A percentile compares a stretch with the other conserved stretches of the same genome.
phyloP scores from a whole-genome alignment of 2,888 invertebrate genomes.

The Cerastis leucographa region DNA sequence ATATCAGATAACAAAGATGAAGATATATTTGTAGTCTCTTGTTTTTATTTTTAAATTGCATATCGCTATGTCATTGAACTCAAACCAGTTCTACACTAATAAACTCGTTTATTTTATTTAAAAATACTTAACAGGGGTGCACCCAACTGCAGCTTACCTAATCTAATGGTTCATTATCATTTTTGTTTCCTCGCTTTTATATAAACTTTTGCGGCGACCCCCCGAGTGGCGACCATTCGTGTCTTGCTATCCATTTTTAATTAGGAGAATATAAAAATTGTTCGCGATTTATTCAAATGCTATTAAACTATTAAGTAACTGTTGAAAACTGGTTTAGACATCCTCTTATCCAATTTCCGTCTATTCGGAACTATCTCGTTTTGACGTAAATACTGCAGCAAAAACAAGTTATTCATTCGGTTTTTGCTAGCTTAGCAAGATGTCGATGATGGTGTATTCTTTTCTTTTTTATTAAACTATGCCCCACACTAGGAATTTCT shows the following conservation, averaged over 20 bases:
- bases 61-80: not conserved
- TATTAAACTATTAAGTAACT: constrained; percentile 37
- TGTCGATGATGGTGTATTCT: not conserved
- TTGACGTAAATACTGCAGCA: constrained; percentile 7
- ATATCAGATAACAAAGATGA: not conserved
- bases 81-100: not conserved
- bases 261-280: constrained; percentile 39
- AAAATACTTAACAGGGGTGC: constrained; percentile 22
- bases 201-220: constrained; percentile 51
- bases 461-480: no score
- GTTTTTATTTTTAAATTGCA: constrained; percentile 1
- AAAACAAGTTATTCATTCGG: constrained; percentile 16
- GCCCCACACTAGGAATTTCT: no score
- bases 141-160: constrained; percentile 49
- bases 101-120: not conserved
- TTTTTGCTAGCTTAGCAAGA: not conserved
- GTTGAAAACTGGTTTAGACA: constrained; percentile 34
- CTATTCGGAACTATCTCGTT: constrained; percentile 10
- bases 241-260: constrained; percentile 27
- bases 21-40: not conserved
- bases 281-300: constrained; percentile 46
- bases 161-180: constrained; percentile 52
- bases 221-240: constrained; percentile 30
- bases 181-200: constrained; percentile 55
- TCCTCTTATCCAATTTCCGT: constrained; percentile 22